Conservation (phyloP, 2,888 invertebrate species). For the Pantelozetes paolii region DNA sequence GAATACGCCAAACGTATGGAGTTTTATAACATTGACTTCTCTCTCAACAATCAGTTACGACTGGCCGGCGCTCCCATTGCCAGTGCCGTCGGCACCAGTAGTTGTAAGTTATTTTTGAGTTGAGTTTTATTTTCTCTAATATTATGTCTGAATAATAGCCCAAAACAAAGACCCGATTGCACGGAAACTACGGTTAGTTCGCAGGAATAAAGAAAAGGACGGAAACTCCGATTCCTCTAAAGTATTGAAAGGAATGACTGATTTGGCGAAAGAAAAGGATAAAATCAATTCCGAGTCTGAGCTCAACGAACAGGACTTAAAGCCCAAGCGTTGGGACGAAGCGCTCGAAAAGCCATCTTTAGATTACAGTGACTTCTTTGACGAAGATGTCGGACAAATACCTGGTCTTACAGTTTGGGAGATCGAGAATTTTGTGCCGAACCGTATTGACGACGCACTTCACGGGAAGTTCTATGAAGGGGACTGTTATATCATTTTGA, state of each 20-base stretch:
- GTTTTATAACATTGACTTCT: slow-evolving; percentile 98
- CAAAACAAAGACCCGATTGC: slow-evolving; percentile 85
- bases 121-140: slow-evolving; percentile 18
- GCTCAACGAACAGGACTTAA: slow-evolving; percentile 59
- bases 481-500: slow-evolving; percentile 94
- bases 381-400: slow-evolving; percentile 83
- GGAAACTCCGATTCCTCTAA: slow-evolving; percentile 80
- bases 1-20: slow-evolving; percentile 61
- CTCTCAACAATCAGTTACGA: slow-evolving; percentile 86
- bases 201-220: slow-evolving; percentile 68
- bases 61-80: slow-evolving; percentile 83
- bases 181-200: slow-evolving; percentile 79
- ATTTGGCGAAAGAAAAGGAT: slow-evolving; percentile 75
- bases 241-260: slow-evolving; percentile 81
- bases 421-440: slow-evolving; percentile 97
- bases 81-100: slow-evolving; percentile 62
- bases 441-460: slow-evolving; percentile 73
- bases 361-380: slow-evolving; percentile 96
- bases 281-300: not conserved
- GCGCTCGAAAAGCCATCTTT: slow-evolving; percentile 87
- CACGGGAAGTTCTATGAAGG: slow-evolving; percentile 98
- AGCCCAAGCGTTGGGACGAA: slow-evolving; percentile 95
- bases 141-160: slow-evolving; percentile 51
- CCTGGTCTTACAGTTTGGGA: slow-evolving; percentile 95
- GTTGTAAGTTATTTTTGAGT: slow-evolving; percentile 57